Conservation (phyloP, 2,113 vertebrate species). For the Pseudorhombus dupliciocellatus region DNA sequence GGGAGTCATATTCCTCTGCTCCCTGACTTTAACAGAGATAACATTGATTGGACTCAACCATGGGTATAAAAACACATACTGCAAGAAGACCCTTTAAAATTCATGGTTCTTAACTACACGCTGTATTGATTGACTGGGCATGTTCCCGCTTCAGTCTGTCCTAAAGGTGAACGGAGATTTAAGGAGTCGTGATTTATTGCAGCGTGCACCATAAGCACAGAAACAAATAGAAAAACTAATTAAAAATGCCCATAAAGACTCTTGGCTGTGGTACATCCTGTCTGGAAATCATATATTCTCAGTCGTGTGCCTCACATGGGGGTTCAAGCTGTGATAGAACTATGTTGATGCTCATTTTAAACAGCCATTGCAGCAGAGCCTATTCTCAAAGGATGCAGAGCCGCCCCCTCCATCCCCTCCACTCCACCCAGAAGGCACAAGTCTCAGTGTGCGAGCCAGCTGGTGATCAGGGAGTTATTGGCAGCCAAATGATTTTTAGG, state of each 20-base stretch:
- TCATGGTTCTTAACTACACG: conserved; percentile 50
- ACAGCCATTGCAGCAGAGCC: conserved; percentile 42
- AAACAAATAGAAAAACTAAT: conserved; percentile 13
- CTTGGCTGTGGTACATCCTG: conserved; percentile 20
- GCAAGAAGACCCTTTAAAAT: conserved; percentile 51
- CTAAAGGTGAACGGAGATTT: conserved; percentile 38
- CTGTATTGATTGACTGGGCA: conserved; percentile 56
- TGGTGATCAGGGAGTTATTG: conserved; percentile 64
- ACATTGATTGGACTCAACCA: conserved; percentile 64
- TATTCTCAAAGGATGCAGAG: conserved; percentile 37
- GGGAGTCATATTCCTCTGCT: conserved; percentile 46
- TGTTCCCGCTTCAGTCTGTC: conserved; percentile 30
- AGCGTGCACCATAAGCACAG: not conserved
- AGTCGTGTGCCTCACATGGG: conserved; percentile 24
- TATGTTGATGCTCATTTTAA: conserved; percentile 49
- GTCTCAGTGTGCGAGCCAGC: conserved; percentile 61
- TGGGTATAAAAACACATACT: conserved; percentile 61
- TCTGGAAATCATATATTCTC: conserved; percentile 45
- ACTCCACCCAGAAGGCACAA: conserved; percentile 34
- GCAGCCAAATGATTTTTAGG: conserved; percentile 67
- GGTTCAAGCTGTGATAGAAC: conserved; percentile 39
- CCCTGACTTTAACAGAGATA: conserved; percentile 57
- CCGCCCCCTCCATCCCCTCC: not conserved
- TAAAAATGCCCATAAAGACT: conserved; percentile 31
- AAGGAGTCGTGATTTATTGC: conserved; percentile 21